These are phyloP conservation scores for Ciona savignyi DNA, from an alignment of 23 tunicate genomes.

Conservation along the genomic window DNA sequence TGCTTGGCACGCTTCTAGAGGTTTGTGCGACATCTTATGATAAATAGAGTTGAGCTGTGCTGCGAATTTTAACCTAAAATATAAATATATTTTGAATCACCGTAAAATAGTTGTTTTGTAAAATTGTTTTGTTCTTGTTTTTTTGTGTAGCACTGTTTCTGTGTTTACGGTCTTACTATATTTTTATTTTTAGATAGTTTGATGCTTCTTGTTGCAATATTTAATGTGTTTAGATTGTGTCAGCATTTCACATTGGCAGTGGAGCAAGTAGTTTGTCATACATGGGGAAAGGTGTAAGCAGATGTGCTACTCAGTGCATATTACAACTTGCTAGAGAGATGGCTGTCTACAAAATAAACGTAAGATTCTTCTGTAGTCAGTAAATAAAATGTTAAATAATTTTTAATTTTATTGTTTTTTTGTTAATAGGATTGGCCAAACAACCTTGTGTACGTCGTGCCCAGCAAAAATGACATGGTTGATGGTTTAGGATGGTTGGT, in stretches of 20 bases:
- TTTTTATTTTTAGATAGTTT: background rate
- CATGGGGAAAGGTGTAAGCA: constrained; percentile 94
- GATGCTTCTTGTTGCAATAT: background rate
- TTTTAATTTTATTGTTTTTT: constrained; percentile 2
- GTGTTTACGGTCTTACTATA: background rate
- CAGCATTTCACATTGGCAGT: constrained; percentile 76
- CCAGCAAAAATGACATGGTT: constrained; percentile 1
- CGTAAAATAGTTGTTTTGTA: too few species aligned
- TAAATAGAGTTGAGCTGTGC: background rate
- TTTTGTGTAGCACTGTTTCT: background rate
- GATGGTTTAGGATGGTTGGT: constrained; percentile 70
- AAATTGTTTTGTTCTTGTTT: background rate
- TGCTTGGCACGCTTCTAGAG: constrained; percentile 65
- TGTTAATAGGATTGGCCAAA: constrained; percentile 54
- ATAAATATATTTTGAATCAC: too few species aligned
- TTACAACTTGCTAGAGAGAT: constrained; percentile 61
- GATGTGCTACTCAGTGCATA: constrained; percentile 85
- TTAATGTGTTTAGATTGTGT: constrained; percentile 39
- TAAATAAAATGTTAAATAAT: background rate
- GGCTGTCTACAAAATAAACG: constrained; percentile 21
- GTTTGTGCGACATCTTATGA: constrained; percentile 19
- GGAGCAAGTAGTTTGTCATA: constrained; percentile 71
- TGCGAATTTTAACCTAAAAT: background rate
- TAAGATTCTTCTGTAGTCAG: background rate
- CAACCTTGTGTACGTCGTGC: constrained; percentile 21